A percentile compares a stretch with the other conserved stretches of the same genome.
These are phyloP conservation scores for Pseudomyrmex pallidus DNA, from an alignment of 1,140 invertebrate genomes.

Conservation along the genomic window DNA sequence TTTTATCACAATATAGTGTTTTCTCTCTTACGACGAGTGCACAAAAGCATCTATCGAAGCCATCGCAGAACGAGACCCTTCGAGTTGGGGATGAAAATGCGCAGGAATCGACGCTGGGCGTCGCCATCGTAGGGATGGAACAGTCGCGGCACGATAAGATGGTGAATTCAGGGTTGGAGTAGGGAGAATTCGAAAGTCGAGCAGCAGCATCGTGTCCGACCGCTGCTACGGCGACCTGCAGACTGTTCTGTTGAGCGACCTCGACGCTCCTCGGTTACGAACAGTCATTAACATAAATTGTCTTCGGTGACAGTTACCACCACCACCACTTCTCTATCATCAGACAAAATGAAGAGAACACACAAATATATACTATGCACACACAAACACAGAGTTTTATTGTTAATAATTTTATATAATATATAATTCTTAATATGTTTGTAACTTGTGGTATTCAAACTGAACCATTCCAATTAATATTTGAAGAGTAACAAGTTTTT, in stretches of 20 bases:
- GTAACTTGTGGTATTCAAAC: too few species aligned
- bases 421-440: too few species aligned
- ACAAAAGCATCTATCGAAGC: conserved; percentile 48
- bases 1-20: conserved; percentile 21
- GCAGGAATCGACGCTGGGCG: conserved; percentile 78
- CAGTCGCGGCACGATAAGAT: conserved; percentile 64
- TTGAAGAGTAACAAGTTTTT: too few species aligned
- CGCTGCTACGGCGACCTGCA: conserved; percentile 79
- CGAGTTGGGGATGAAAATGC: conserved; percentile 56
- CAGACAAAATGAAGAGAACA: conserved; percentile 7
- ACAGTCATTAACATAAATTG: conserved; percentile 86
- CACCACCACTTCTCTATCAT: conserved; percentile 67
- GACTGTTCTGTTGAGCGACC: conserved; percentile 78
- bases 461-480: too few species aligned
- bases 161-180: conserved; percentile 59
- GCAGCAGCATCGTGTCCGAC: conserved; percentile 74
- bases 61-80: conserved; percentile 18
- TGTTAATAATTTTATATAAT: too few species aligned
- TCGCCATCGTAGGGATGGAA: conserved; percentile 82
- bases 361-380: not conserved
- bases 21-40: conserved; percentile 8
- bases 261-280: conserved; percentile 76
- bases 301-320: conserved; percentile 84
- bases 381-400: too few species aligned
- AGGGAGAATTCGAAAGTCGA: conserved; percentile 54